Evolutionary conservation across 2,888 invertebrate genomes (phyloP), one percentile per base, ranked within the genome.

Genomic region (Hydraecia micacea): DNA sequence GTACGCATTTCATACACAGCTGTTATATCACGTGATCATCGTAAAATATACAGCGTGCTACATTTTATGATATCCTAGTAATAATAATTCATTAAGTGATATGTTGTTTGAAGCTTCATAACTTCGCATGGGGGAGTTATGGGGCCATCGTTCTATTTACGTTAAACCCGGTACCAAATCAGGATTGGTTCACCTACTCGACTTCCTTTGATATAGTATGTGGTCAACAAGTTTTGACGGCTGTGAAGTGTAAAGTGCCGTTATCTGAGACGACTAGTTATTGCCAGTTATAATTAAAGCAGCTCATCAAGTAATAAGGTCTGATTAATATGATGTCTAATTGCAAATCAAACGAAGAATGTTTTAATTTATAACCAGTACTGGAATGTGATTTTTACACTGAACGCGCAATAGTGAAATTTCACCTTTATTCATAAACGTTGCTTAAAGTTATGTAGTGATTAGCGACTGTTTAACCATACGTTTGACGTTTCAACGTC

Each of bases 1-100:
- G 92, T 93, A 93, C 92, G 92, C 90, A 90, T 92, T 92, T 92
- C 92, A 93, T 93, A 93, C 91, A 93, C 91, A 92, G 90, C 91
- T 92, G 90, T 92, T 93, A 94, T 94, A 94, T 94, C 93, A 94
- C 93, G 93, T 92, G 94, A 93, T 89, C 89, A 88, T 93, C 94
- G 91, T 94, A 94, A 95, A 95, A 93, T 91, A 91, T 94, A 96
- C 93, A 94, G 95, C 83, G 81, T 93, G 95, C 88, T 94, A 87
- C 90, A 88, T 89, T 94, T 92, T 90, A 90, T 80, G 84, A 87
- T 83, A 79, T 85, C 78, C 80, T 71, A 85, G 76, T 81, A 77
- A 83, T 80, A 87, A 84, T 89, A 86, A 86, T 85, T 83, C 75
- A 81, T 73, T 86, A 83, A 85, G 83, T 87, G 79, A 83, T 72